A percentile compares a stretch with the other conserved stretches of the same genome.
Conservation (phyloP, 1,140 invertebrate genomes). For the Ips nitidus region DNA sequence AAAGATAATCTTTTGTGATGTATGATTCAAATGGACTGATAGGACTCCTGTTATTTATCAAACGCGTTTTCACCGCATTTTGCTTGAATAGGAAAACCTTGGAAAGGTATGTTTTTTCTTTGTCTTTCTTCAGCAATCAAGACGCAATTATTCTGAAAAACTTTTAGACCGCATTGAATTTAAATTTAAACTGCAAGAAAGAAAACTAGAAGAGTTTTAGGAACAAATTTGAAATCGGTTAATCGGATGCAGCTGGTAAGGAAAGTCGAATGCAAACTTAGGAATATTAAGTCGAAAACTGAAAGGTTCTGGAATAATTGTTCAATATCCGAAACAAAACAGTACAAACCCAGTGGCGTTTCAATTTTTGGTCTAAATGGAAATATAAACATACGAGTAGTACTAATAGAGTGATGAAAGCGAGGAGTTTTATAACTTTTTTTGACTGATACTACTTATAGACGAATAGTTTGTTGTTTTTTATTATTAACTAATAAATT, state of each 20-base stretch:
- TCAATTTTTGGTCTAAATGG: too few species aligned
- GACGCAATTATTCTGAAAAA: background rate
- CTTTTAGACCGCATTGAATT: background rate
- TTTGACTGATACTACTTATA: too few species aligned
- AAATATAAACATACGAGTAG: too few species aligned
- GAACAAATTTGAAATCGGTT: slow-evolving; percentile 3
- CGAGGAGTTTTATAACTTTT: too few species aligned
- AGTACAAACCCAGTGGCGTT: background rate
- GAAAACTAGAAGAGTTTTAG: background rate
- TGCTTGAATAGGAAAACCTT: background rate
- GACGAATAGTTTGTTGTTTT: too few species aligned
- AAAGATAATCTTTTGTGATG: slow-evolving; percentile 24
- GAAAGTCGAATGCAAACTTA: background rate
- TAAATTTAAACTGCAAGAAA: background rate
- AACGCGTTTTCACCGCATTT: slow-evolving; percentile 7
- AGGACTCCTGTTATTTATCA: slow-evolving; percentile 25
- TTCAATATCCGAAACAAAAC: slow-evolving; percentile 4
- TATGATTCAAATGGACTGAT: slow-evolving; percentile 28
- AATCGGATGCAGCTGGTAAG: slow-evolving; percentile 5
- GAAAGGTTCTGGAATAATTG: background rate
- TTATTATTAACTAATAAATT: too few species aligned
- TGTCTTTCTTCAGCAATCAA: background rate
- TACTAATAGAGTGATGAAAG: too few species aligned
- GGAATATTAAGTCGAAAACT: slow-evolving; percentile 1
- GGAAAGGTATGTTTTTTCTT: background rate